These are phyloP conservation scores for Trichonephila clavipes DNA, from an alignment of 1,140 invertebrate species.

Conservation along the genomic window DNA sequence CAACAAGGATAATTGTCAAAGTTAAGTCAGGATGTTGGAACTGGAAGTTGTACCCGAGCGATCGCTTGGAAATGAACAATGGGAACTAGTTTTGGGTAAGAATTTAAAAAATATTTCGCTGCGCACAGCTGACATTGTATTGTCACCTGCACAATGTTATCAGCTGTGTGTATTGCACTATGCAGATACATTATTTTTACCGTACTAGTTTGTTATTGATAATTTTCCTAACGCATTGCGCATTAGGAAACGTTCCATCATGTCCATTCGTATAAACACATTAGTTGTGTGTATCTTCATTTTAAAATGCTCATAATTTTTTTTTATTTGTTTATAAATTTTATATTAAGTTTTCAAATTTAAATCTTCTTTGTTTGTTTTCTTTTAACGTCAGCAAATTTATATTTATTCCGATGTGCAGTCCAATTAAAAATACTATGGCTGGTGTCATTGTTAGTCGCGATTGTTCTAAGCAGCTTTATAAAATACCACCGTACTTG, in stretches of 20 bases:
- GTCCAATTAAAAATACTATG: too few relatives aligned
- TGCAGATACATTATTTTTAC: conserved; percentile 74
- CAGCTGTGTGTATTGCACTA: conserved; percentile 74
- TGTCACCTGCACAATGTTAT: conserved; percentile 60
- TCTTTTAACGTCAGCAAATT: too few relatives aligned
- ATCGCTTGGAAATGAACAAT: conserved; percentile 96
- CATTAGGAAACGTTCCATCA: conserved; percentile 36
- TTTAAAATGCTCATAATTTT: too few relatives aligned
- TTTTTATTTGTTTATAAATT: too few relatives aligned
- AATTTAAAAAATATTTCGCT: conserved; percentile 78
- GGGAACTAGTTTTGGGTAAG: conserved; percentile 98
- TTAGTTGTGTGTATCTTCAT: background rate
- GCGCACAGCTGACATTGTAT: conserved; percentile 73
- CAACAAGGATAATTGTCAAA: background rate
- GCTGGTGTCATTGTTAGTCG: too few relatives aligned
- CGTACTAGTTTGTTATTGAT: background rate
- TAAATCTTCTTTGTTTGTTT: background rate
- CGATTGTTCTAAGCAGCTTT: too few relatives aligned
- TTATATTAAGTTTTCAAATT: background rate
- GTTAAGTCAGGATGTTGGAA: conserved; percentile 88
- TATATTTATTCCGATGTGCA: too few relatives aligned
- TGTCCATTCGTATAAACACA: conserved; percentile 56
- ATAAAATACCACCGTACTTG: too few relatives aligned
- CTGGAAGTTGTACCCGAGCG: conserved; percentile 97
- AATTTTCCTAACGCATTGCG: conserved; percentile 20